Evolutionary conservation across 2,888 invertebrate genomes (phyloP).

Genomic region (Lasioglossum leucozonium): DNA sequence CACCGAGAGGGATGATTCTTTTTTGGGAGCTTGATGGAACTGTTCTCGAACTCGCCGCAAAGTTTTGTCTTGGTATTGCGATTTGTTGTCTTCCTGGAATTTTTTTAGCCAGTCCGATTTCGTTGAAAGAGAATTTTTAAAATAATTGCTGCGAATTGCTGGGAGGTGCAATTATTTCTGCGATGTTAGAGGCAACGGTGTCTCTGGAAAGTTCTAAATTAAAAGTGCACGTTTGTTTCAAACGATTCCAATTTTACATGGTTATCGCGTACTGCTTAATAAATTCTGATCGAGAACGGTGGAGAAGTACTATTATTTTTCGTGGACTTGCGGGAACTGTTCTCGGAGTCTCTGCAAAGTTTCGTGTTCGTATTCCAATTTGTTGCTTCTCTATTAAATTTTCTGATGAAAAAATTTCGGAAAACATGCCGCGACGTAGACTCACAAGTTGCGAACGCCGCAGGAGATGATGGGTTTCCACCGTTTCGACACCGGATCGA

Average conservation of each 20-base stretch:
- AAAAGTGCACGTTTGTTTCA: background rate
- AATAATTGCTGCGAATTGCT: background rate
- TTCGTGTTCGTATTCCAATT: background rate
- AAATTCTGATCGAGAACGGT: background rate
- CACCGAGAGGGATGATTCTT: background rate
- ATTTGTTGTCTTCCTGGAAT: background rate
- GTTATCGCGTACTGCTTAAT: background rate
- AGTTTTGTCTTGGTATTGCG: background rate
- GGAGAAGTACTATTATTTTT: background rate
- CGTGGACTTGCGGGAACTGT: background rate
- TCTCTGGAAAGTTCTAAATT: background rate
- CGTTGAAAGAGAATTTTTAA: background rate
- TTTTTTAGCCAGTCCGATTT: background rate
- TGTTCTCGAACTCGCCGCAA: background rate
- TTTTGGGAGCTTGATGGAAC: background rate
- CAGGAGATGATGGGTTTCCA: background rate
- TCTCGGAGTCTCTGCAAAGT: background rate
- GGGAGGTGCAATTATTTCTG: background rate
- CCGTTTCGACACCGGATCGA: background rate
- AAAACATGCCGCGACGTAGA: background rate
- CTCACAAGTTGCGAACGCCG: background rate
- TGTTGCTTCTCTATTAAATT: background rate
- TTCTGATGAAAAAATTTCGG: background rate
- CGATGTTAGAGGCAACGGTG: background rate
- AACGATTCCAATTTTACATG: background rate